phyloP scores from a whole-genome alignment of 2,113 vertebrate genomes.

The Lepisosteus oculatus region DNA sequence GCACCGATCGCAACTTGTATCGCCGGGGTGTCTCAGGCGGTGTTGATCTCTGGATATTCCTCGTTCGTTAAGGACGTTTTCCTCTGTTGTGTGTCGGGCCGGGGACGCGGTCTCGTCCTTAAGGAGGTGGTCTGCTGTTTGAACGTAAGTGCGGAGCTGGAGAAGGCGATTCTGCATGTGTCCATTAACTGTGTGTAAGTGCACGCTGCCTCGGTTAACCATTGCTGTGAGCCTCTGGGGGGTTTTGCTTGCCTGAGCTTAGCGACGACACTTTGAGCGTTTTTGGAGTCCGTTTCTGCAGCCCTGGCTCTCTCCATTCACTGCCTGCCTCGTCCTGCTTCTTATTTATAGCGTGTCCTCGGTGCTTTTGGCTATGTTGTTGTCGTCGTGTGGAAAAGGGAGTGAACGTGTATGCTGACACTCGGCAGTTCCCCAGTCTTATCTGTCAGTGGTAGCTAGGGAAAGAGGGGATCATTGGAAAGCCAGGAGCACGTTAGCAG shows the following conservation, averaged over 20 bases:
- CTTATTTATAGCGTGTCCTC: constrained; percentile 15
- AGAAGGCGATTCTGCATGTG: constrained; percentile 29
- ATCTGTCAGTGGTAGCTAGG: constrained; percentile 17
- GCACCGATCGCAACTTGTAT: too few relatives aligned
- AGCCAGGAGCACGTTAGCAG: too few relatives aligned
- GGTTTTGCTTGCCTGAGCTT: constrained; percentile 44
- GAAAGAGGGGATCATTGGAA: too few relatives aligned
- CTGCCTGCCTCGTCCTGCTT: constrained; percentile 20
- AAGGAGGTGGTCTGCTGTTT: not conserved
- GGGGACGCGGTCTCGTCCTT: too few relatives aligned
- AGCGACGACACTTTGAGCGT: constrained; percentile 21
- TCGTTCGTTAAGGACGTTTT: not conserved
- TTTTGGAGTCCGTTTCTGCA: too few relatives aligned
- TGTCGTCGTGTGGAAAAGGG: not conserved
- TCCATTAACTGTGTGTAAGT: constrained; percentile 43
- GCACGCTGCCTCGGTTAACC: constrained; percentile 44
- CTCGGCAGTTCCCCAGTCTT: constrained; percentile 34
- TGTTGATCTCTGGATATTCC: not conserved
- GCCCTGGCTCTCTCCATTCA: not conserved
- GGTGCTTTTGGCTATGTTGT: constrained; percentile 16
- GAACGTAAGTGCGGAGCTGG: constrained; percentile 17
- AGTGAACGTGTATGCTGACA: constrained; percentile 13
- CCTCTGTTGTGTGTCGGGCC: not conserved
- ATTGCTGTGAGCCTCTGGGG: constrained; percentile 43
- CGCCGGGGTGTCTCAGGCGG: too few relatives aligned